Conservation (phyloP, 1,140 invertebrate genomes). For the Aphaenogaster ashmeadi region DNA sequence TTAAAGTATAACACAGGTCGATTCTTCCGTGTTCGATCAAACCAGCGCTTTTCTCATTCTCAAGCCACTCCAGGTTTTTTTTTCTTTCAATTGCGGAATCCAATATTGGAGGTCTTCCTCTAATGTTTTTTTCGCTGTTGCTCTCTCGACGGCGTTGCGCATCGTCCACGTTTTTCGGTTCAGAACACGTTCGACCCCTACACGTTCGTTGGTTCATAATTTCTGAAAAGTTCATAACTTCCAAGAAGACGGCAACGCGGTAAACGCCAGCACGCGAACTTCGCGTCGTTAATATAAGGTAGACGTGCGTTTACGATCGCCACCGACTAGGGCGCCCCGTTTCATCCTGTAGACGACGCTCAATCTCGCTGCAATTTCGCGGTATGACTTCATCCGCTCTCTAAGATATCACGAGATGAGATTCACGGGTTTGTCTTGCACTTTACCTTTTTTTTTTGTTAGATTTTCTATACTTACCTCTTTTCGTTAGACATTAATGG, state of each 20-base stretch:
- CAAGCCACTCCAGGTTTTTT: neutral
- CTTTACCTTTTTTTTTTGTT: neutral
- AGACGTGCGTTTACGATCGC: conserved; percentile 66
- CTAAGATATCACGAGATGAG: conserved; percentile 15
- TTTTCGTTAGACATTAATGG: neutral
- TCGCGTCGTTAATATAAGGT: conserved; percentile 65
- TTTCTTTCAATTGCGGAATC: conserved; percentile 13
- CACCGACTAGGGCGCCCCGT: conserved; percentile 16
- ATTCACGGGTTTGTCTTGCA: conserved; percentile 1
- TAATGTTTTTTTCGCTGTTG: conserved; percentile 28
- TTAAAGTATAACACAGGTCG: neutral
- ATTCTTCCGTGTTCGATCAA: neutral
- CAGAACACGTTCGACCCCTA: neutral
- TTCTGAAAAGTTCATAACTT: conserved; percentile 71
- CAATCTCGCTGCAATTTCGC: conserved; percentile 44
- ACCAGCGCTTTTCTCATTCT: neutral
- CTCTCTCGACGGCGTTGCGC: neutral
- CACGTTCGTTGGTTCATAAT: conserved; percentile 64
- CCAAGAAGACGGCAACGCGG: conserved; percentile 62
- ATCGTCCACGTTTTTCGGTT: conserved; percentile 7
- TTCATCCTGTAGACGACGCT: conserved; percentile 19
- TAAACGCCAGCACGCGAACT: conserved; percentile 68
- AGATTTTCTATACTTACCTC: neutral
- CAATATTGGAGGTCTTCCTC: conserved; percentile 4
- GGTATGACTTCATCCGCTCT: conserved; percentile 43